Base-by-base conservation (phyloP, 2,888 invertebrate species). In the Mactromeris polynyma region DNA sequence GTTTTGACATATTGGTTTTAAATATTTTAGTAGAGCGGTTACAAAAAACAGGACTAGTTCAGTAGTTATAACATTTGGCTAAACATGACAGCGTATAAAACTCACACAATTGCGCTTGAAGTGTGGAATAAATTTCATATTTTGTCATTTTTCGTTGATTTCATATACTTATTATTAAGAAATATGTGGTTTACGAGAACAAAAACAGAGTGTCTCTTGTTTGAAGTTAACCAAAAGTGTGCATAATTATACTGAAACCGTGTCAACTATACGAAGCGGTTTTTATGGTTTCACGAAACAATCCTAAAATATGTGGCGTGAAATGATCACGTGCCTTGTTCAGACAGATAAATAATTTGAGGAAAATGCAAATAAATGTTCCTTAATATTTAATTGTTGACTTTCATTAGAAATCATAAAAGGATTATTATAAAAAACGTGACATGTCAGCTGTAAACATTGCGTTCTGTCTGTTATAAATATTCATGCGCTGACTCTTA, bases 311-410 rank as follows among this genome's bases (percentile, higher is more conserved):
- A 64, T 64, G 58, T 64, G 26, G 58, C 11, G 58, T 64, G 21
- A 64, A 64, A 26, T 64, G 26, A 64, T 64, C 58, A n/a, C 58
- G 58, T 64, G 58, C 7, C 58, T 7, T 64, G n/a, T n/a, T 26
- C 11, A 64, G 26, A 26, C 4, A 26, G n/a, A 64, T 64, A 64
- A 64, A 64, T 64, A 64, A 64, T 64, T 64, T 64, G 58, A 64
- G 58, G 9, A 64, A 64, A 64, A 64, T 64, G 58, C 58, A 64
- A 64, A 64, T 64, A 64, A 64, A 64, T 64, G 58, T 64, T 64
- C 26, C 26, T n/a, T n/a, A 64, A 9, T 9, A 64, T 64, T 26
- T 26, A 64, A 64, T 26, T 64, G 58, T 64, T 64, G 26, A 64
- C 26, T 26, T 58, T 58, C 26, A n/a, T 58, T 26, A 42, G 26